Percentiles rank a stretch among this genome's conserved stretches.
phyloP scores from a whole-genome alignment of 2,888 invertebrate genomes.

The Agrochola macilenta region DNA sequence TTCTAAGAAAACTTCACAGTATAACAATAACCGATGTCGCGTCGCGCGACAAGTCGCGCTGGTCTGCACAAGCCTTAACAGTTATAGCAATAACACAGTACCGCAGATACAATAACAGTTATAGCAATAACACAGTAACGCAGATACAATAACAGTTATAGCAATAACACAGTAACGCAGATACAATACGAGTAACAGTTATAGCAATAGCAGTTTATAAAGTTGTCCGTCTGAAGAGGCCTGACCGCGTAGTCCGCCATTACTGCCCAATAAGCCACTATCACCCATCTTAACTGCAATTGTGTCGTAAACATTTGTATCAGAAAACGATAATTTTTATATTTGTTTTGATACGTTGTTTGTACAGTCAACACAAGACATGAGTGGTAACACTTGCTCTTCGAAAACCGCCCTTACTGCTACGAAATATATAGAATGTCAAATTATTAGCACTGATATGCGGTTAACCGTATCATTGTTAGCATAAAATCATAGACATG shows the following conservation, averaged over 20 bases:
- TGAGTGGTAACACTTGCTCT: background rate
- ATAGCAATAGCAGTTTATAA: slow-evolving; percentile 11
- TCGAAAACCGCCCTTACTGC: background rate
- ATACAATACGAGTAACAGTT: no score
- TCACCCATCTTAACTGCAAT: slow-evolving; percentile 25
- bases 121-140: background rate
- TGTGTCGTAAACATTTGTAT: slow-evolving; percentile 51
- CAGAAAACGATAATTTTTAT: slow-evolving; percentile 48
- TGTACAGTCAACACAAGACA: background rate
- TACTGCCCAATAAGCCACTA: slow-evolving; percentile 18
- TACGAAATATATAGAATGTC: background rate
- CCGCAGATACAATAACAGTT: no score
- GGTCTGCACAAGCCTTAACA: no score
- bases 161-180: no score
- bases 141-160: no score
- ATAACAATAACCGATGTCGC: no score
- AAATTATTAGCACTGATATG: background rate
- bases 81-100: no score
- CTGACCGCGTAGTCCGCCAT: background rate
- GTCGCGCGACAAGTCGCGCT: no score
- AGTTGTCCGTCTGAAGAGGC: slow-evolving; percentile 29
- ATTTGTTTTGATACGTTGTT: slow-evolving; percentile 24
- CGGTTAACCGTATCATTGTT: background rate
- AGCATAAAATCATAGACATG: background rate
- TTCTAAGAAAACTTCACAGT: no score